Evolutionary conservation across 2,888 invertebrate species (phyloP), one percentile per base, ranked within the genome.

Genomic region (Disparrhopalites patrizii): DNA sequence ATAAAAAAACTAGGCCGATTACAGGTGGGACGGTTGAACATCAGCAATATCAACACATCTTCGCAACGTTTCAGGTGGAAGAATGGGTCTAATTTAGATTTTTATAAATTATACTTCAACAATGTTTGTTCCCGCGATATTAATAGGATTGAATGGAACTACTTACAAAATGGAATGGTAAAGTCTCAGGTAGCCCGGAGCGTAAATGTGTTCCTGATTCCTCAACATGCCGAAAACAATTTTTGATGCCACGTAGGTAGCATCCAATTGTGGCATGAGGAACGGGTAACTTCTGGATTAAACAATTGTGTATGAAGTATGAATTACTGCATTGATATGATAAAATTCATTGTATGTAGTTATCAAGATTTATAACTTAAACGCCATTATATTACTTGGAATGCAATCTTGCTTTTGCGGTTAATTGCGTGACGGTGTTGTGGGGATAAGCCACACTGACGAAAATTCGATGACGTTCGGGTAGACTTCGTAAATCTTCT

Each of bases 371-470:
- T 36, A 10, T 10, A 10, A 36, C 36, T 8, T 36, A 13, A 36
- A 13, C n/a, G n/a, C n/a, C n/a, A n/a, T n/a, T n/a, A n/a, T n/a
- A 2, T 50, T 60, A 60, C 60, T 23, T 50, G 20, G 60, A 13
- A 4, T 23, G 4, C 18, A 60, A 31, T 30, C 28, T 27, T 30
- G 30, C 28, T 43, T 25, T 5, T 3, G 47, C 50, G 8, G 60
- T 60, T 31, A 60, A 13, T 13, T 43, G 18, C 1, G 60, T 60
- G 3, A 30, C 30, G 3, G 60, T 60, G 25, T 60, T 28, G 18
- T 60, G 60, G 10, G 60, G 60, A 33, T 60, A 47, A 18, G 50
- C 60, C 30, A 60, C 20, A 23, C 50, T 60, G 31, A 60, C 15
- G 1, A 47, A 2, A 23, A 60, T 31, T 4, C 50, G 27, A 30